Base-by-base conservation (phyloP, 2,797 vertebrate species). In the Harpagifer antarcticus region DNA sequence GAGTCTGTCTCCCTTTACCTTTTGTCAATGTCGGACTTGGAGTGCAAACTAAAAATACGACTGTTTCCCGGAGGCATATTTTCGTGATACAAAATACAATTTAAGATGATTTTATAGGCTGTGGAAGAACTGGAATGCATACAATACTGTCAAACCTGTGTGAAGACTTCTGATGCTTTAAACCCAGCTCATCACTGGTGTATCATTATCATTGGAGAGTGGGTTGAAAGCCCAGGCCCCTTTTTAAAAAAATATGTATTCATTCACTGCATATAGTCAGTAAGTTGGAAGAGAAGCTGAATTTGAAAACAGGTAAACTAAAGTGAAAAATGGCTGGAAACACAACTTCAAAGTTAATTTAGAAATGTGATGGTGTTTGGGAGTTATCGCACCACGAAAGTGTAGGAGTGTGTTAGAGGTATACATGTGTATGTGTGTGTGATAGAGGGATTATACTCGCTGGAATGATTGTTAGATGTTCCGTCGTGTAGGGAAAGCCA, bases 311-410 rank as follows among this genome's bases (percentile, higher is more conserved):
- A 42, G 31, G 31, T 56, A 33, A 49, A 62, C 17, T 45, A 1
- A 61, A 45, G 55, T 33, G 40, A 50, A 58, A 76, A 67, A 61
- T 16, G 15, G n/a, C 27, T 37, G 17, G 43, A 62, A 70, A 58
- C 37, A 55, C 49, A 27, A 37, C 14, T 60, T 67, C 5, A 43
- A 56, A 50, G 75, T 49, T 5, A 23, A 55, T 71, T 37, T 3
- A 9, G 16, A 64, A 58, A 64, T 47, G 2, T 8, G 12, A 59
- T 44, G 16, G 3, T 68, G 43, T 48, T 65, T 27, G 2, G 0
- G n/a, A 57, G 17, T 65, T 50, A 69, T 66, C 55, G 44, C 19
- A 16, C 42, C 50, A 58, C 7, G 53, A 69, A 37, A 23, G 3
- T 23, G 10, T 16, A 23, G 27, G 17, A 40, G 16, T 50, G 12